Conservation (phyloP, 2,113 vertebrate species). For the Rhinogobius similis region DNA sequence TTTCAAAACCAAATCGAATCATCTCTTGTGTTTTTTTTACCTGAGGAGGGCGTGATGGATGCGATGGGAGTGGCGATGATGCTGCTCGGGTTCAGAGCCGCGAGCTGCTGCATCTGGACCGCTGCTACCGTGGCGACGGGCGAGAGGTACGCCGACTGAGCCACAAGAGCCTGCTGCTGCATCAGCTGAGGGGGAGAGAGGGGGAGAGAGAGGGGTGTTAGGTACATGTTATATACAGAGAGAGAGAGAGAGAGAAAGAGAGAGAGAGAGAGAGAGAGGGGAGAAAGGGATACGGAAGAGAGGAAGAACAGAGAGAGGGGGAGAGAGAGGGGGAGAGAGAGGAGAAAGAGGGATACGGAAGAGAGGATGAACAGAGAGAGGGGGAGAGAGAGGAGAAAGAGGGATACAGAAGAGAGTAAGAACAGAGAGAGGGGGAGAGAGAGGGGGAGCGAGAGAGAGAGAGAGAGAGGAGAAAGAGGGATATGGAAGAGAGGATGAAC, state of each 20-base stretch:
- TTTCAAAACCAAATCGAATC: conserved; percentile 67
- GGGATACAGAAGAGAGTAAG: too few species aligned
- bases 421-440: background rate
- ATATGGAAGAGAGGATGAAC: too few species aligned
- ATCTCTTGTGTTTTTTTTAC: conserved; percentile 69
- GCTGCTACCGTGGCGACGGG: conserved; percentile 93
- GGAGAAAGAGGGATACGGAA: too few species aligned
- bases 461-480: too few species aligned
- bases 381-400: too few species aligned
- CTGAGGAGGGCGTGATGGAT: conserved; percentile 92
- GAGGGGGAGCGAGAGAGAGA: background rate
- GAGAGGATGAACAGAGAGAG: too few species aligned
- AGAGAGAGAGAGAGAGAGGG: background rate
- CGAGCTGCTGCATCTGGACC: conserved; percentile 94
- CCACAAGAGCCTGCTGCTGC: conserved; percentile 95
- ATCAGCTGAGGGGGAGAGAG: conserved; percentile 78
- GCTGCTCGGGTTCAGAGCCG: conserved; percentile 89
- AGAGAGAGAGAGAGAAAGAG: background rate
- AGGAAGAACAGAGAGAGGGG: background rate
- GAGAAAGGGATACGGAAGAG: background rate
- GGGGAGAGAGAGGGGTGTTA: background rate
- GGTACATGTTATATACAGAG: background rate
- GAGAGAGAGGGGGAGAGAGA: background rate
- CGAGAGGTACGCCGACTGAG: conserved; percentile 95
- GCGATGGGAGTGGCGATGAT: conserved; percentile 89